Evolutionary conservation across 2,888 invertebrate genomes (phyloP), one percentile per base, ranked within the genome.

Genomic region (Tetranychus piercei): DNA sequence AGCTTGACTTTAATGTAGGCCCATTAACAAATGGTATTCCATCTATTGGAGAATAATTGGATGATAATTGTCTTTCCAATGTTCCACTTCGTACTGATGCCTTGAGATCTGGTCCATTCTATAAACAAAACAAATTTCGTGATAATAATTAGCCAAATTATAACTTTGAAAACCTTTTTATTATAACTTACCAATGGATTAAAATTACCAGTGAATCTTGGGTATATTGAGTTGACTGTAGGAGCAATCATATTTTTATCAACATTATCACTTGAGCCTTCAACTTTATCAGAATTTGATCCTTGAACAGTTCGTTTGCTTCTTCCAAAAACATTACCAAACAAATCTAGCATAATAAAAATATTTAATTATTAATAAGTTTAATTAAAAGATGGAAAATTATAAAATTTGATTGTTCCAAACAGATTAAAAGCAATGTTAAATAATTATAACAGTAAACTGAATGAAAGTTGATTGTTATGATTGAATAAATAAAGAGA

Each of bases 31-130:
- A 71, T n/a, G 74, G 74, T 7, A 71, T 65, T 22, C 70, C 55
- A 44, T 74, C 74, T 7, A 74, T 74, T 11, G 74, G 74, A 6
- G 71, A 22, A 6, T n/a, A 71, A n/a, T 43, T 20, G 8, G 71
- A 71, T 44, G 43, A 44, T 15, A 20, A n/a, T n/a, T 71, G 44
- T 6, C 44, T 71, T n/a, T 71, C 55, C 9, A 55, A 2, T 15
- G 55, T 55, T 34, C 0, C 0, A 34, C 4, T 34, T 34, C 34
- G 34, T 34, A 34, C 34, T 34, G 34, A 34, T 34, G 34, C 34
- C 34, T 34, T 34, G 5, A 34, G 34, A 34, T 34, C 34, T 4
- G 34, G 34, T 5, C 34, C 34, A 34, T 34, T 34, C 34, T 34
- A 34, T 34, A 34, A 3, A 34, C 3, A 34, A 34, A 34, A 4